Base-by-base conservation (phyloP, 2,113 vertebrate genomes). In the Micronisus gabar region DNA sequence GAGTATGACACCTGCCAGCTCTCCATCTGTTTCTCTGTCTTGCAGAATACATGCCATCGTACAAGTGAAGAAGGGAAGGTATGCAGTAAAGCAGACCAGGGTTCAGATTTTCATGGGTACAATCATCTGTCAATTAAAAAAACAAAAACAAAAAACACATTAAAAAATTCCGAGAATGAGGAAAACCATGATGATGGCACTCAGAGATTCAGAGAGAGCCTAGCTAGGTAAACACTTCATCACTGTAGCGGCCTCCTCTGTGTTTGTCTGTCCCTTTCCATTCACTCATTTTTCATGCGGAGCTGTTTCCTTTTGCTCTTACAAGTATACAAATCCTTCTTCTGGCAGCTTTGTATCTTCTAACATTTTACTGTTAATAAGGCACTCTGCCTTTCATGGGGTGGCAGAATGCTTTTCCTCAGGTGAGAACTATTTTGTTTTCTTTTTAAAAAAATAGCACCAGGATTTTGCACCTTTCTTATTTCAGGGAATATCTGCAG, bases 401-500 rank as follows among this genome's bases (percentile, higher is more conserved):
- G 17, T 76, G 29, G 13, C 20, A 85, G 47, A 75, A 68, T 40
- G 58, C 9, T 89, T 48, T 71, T 63, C 12, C 73, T 84, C 56
- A 52, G 27, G 13, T 45, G 47, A 94, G 43, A 78, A 41, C 23
- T 38, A 15, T 23, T 94, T 73, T 92, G 20, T 72, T 94, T 92
- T 50, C 36, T 59, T 53, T 52, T 68, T 6, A 4, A 56, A 65
- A 55, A 21, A 17, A 17, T 2, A 4, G 7, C 50, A 63, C n/a
- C 23, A 63, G 81, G 75, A 81, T 78, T 93, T 91, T 86, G 3
- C 59, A 89, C 90, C 84, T 93, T 94, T 89, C 85, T 94, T 93
- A 76, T 76, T 96, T 95, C 90, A 93, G 67, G 70, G 89, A 95
- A 36, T 97, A 95, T 96, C 96, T 95, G 48, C 34, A 88, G 79